A percentile compares a stretch with the other conserved stretches of the same genome.
Conservation (phyloP, 2,113 vertebrate species). For the Pongo pygmaeus region DNA sequence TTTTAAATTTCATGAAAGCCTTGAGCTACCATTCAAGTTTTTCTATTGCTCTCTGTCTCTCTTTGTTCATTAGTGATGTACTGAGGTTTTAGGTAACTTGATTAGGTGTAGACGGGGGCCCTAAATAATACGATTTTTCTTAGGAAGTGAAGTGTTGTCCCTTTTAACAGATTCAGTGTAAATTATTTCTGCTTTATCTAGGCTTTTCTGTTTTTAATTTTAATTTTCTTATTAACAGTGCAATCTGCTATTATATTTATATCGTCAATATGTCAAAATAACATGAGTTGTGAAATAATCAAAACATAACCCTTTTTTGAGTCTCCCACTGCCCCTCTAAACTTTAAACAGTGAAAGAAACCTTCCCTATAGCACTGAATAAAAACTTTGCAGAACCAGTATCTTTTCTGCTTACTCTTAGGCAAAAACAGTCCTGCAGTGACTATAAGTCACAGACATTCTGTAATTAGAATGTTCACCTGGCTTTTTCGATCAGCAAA, state of each 20-base stretch:
- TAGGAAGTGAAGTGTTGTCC: neutral
- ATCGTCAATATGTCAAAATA: neutral
- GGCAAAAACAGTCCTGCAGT: neutral
- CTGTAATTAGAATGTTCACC: neutral
- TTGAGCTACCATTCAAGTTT: neutral
- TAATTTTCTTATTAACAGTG: neutral
- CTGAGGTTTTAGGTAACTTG: slow-evolving; percentile 1
- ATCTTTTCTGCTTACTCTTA: neutral
- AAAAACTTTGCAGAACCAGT: neutral
- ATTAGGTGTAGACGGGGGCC: neutral
- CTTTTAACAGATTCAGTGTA: neutral
- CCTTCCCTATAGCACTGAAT: neutral
- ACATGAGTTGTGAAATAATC: neutral
- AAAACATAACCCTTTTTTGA: neutral
- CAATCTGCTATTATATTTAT: neutral
- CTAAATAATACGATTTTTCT: neutral
- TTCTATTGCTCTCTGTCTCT: neutral
- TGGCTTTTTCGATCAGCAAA: neutral
- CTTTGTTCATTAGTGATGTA: neutral
- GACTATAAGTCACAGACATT: neutral
- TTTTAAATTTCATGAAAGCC: slow-evolving; percentile 23
- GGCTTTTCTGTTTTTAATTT: neutral
- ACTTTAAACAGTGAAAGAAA: neutral
- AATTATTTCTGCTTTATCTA: neutral
- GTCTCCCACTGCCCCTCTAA: neutral